Conservation (phyloP, 1,140 invertebrate genomes). For the Helicoverpa armigera region DNA sequence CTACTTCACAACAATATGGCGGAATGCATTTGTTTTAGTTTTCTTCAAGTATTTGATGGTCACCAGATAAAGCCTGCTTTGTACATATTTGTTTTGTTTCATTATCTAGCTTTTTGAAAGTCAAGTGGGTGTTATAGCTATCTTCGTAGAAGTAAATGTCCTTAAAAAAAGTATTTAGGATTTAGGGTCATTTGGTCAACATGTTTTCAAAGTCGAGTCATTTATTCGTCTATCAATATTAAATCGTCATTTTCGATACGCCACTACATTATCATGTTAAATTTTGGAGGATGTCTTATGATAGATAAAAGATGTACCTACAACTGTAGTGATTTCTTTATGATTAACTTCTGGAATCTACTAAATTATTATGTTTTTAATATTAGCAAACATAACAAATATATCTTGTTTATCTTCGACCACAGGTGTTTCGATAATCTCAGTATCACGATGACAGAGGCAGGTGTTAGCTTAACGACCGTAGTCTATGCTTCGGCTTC, state of each 20-base stretch:
- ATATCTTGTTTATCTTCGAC: too few species aligned
- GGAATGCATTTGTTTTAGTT: slow-evolving; percentile 15
- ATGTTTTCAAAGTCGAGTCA: not conserved
- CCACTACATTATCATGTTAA: too few species aligned
- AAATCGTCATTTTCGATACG: too few species aligned
- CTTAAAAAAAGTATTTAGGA: not conserved
- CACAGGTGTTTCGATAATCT: not conserved
- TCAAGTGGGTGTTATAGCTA: slow-evolving; percentile 4
- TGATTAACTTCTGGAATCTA: too few species aligned
- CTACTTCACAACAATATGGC: slow-evolving; percentile 24
- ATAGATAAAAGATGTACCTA: too few species aligned
- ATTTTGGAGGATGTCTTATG: too few species aligned
- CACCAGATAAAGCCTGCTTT: not conserved
- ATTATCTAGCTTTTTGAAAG: slow-evolving; percentile 29
- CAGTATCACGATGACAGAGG: not conserved
- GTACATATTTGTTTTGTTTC: slow-evolving; percentile 13
- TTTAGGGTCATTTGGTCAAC: too few species aligned
- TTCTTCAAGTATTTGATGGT: slow-evolving; percentile 23
- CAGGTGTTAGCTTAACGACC: not conserved
- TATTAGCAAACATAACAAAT: too few species aligned
- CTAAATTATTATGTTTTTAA: too few species aligned
- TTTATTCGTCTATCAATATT: not conserved
- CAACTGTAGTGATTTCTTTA: too few species aligned
- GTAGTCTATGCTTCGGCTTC: not conserved
- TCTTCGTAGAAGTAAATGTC: not conserved